These are phyloP conservation scores for Psittacula echo DNA, from an alignment of 2,797 vertebrate species.

Conservation along the genomic window DNA sequence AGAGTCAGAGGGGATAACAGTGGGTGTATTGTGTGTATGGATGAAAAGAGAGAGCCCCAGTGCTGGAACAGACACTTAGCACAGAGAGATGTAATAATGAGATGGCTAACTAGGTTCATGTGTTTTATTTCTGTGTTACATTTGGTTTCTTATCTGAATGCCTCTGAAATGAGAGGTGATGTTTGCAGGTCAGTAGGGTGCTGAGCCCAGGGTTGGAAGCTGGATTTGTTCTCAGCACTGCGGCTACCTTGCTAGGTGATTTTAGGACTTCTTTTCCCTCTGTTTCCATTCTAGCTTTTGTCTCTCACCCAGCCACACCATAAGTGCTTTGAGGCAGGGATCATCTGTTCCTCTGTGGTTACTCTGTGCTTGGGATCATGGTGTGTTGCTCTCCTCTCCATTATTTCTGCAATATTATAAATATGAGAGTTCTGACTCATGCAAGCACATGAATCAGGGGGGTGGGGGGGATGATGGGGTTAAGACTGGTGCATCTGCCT, in stretches of 20 bases:
- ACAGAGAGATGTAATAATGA: not conserved
- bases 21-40: conserved; percentile 23
- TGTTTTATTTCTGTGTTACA: not conserved
- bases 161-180: not conserved
- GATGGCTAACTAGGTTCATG: not conserved
- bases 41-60: conserved; percentile 27
- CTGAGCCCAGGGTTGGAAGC: not conserved
- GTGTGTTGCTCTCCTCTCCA: not conserved
- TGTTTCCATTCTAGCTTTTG: not conserved
- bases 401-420: not conserved
- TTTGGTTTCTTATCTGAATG: not conserved
- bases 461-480: not conserved
- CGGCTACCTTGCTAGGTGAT: not conserved
- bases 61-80: not conserved
- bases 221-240: not conserved
- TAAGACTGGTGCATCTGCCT: not conserved
- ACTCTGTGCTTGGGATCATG: not conserved
- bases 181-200: not conserved
- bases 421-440: not conserved
- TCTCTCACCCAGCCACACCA: not conserved
- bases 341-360: not conserved
- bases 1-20: conserved; percentile 50
- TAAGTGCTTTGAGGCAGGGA: not conserved
- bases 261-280: not conserved
- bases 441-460: not conserved